A percentile compares a stretch with the other conserved stretches of the same genome.
phyloP scores from a whole-genome alignment of 2,113 vertebrate genomes.

The Micromys minutus region DNA sequence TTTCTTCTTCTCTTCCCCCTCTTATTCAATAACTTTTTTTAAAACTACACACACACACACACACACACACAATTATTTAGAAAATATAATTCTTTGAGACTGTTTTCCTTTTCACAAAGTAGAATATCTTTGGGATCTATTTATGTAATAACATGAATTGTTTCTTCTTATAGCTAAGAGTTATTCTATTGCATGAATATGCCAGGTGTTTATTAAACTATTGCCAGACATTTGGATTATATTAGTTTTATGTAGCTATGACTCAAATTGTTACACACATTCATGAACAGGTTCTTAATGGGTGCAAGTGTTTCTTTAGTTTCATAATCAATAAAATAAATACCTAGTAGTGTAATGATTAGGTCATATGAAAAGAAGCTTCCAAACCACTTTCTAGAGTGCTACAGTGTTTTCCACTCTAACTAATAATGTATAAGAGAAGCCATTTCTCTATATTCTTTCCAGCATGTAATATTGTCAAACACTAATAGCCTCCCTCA shows the following conservation, averaged over 20 bases:
- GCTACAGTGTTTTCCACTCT: background rate
- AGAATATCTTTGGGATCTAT: conserved; percentile 24
- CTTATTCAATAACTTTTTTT: too few relatives aligned
- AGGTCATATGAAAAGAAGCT: background rate
- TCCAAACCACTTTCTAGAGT: background rate
- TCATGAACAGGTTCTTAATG: background rate
- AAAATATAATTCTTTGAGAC: background rate
- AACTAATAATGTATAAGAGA: background rate
- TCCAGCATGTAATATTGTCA: background rate
- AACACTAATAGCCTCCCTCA: background rate
- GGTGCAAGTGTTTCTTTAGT: background rate
- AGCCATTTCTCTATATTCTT: background rate
- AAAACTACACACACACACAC: background rate
- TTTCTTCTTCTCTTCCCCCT: too few relatives aligned
- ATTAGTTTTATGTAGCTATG: background rate
- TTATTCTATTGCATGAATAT: background rate
- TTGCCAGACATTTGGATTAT: background rate
- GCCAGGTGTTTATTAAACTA: background rate
- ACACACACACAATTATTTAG: background rate
- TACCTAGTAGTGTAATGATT: background rate
- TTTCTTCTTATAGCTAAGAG: background rate
- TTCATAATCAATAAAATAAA: background rate
- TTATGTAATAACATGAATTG: background rate
- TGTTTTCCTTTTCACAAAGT: background rate
- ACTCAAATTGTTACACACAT: background rate